Evolutionary conservation across 2,797 vertebrate genomes (phyloP).

Genomic region (Xiphorhynchus erythropygius): DNA sequence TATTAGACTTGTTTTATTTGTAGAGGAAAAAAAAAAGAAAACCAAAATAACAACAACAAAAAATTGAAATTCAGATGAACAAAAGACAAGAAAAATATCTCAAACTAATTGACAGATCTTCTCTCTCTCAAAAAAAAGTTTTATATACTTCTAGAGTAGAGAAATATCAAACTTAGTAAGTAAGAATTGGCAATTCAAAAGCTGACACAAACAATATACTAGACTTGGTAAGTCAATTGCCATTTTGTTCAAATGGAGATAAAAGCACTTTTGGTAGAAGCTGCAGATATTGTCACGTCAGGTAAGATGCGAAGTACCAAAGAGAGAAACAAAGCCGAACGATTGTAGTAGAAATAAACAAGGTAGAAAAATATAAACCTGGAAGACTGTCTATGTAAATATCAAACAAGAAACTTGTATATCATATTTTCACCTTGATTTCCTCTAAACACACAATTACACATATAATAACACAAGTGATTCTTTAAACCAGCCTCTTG

Average conservation of each 20-base stretch:
- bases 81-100: not conserved
- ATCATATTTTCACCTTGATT: not conserved
- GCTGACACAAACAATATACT: not conserved
- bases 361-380: not conserved
- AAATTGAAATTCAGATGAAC: not conserved
- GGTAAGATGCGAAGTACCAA: not conserved
- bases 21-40: not conserved
- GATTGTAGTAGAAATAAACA: not conserved
- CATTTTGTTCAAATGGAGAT: not conserved
- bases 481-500: not conserved
- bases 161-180: not conserved
- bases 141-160: not conserved
- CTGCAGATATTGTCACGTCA: accelerated
- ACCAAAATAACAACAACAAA: not conserved
- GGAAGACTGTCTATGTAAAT: not conserved
- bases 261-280: not conserved
- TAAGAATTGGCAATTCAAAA: not conserved
- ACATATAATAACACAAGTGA: accelerated
- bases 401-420: not conserved
- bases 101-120: not conserved
- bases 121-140: not conserved
- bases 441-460: not conserved
- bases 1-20: not conserved
- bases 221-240: not conserved
- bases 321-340: not conserved